Percentiles rank a stretch among this genome's conserved stretches.
Conservation (phyloP, 2,888 invertebrate species). For the Smittia aterrima region DNA sequence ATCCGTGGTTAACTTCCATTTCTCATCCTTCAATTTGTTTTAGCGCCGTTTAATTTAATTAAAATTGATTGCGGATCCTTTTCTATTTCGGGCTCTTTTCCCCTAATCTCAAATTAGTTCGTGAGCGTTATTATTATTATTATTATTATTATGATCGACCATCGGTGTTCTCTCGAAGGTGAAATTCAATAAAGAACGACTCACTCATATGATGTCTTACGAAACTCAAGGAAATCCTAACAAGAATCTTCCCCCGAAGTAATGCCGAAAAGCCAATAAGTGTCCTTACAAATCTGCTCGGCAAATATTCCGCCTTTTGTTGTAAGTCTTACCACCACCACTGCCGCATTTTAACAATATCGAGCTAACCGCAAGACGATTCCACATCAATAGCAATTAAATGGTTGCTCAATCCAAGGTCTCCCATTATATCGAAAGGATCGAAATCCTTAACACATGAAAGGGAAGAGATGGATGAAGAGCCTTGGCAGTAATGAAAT, state of each 20-base stretch:
- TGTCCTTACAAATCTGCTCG: slow-evolving; percentile 30
- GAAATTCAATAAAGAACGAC: slow-evolving; percentile 34
- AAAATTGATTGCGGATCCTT: slow-evolving; percentile 31
- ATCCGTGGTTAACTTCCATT: not conserved
- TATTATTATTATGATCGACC: not conserved
- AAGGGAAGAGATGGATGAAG: not conserved
- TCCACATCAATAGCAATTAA: slow-evolving; percentile 34
- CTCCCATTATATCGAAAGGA: not conserved
- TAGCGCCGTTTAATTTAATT: slow-evolving; percentile 25
- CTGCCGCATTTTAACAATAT: not conserved
- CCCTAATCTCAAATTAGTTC: slow-evolving; percentile 25
- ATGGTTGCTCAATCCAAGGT: slow-evolving; percentile 17
- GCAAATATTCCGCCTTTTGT: not conserved
- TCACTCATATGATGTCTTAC: not conserved
- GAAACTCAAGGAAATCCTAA: too few relatives aligned
- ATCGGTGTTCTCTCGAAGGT: too few relatives aligned
- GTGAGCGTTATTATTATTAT: too few relatives aligned
- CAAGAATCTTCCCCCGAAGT: not conserved
- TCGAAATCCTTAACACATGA: not conserved
- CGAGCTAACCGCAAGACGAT: not conserved
- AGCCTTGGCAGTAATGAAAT: not conserved
- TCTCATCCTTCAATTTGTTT: not conserved
- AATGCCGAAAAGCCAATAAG: slow-evolving; percentile 30
- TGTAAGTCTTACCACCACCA: too few relatives aligned
- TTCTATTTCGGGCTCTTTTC: too few relatives aligned